Base-by-base conservation (phyloP, 2,888 invertebrate species). In the Amphiduros pacificus region DNA sequence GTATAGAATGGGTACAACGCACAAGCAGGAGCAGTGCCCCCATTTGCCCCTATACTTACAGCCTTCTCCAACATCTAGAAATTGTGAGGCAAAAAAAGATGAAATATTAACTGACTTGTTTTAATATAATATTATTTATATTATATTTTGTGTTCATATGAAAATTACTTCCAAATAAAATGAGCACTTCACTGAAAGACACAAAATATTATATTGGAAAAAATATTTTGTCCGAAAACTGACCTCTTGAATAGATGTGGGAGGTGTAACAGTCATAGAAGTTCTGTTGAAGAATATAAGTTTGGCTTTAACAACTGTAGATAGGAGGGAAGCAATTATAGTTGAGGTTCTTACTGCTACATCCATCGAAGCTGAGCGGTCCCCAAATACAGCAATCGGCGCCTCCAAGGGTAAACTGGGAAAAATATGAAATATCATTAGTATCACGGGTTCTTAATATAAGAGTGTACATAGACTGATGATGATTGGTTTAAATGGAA, bases 311-410 rank as follows among this genome's bases (percentile, higher is more conserved):
- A 75, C 75, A 20, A 81, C 74, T 44, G 79, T 77, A 1, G 78
- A 76, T 20, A 82, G 66, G 17, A 82, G 68, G 32, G 79, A 77
- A 24, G 80, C 77, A 36, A 82, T 79, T 64, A 82, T 82, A n/a
- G 81, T 78, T 51, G 78, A 76, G 14, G 81, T 82, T 28, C 75
- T 66, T 49, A 82, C 79, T 27, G 82, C 81, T 22, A 82, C 76
- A 32, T 76, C 71, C 82, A 82, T 82, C 14, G 79, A 79, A 0
- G 74, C 72, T 1, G 80, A 80, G 14, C 78, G 77, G 69, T 82
- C 82, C 4, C 81, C 82, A 26, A 81, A 73, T 14, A 82, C 80
- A 29, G 79, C 78, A 28, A 82, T 74, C 0, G 82, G 82, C 0
- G 76, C 63, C 55, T 80, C 80, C 49, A 82, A 63, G 1, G 74